Evolutionary conservation across 2,888 invertebrate species (phyloP).

Genomic region (Byasa hedistus): DNA sequence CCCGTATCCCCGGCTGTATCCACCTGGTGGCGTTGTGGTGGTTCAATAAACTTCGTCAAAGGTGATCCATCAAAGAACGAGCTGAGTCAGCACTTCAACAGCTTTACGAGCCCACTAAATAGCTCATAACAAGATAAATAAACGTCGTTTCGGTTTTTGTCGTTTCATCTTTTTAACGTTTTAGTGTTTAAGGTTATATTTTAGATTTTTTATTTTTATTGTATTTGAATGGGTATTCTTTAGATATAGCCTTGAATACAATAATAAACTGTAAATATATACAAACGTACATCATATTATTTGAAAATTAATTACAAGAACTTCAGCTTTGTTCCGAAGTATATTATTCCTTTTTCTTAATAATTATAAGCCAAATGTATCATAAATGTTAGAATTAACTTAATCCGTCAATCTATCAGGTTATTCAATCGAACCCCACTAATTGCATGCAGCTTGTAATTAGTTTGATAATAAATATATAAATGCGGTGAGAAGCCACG

Average conservation of each 20-base stretch:
- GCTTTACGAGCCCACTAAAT: constrained; percentile 12
- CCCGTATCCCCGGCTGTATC: constrained; percentile 3
- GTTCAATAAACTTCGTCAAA: constrained; percentile 27
- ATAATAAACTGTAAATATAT: too few species aligned
- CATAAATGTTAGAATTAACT: too few species aligned
- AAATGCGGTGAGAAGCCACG: not conserved
- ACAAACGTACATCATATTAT: too few species aligned
- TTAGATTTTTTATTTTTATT: not conserved
- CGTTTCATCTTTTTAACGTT: not conserved
- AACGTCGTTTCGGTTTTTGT: not conserved
- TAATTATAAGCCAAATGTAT: too few species aligned
- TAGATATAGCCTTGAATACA: too few species aligned
- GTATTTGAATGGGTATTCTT: not conserved
- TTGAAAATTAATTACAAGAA: too few species aligned
- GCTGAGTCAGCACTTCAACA: constrained; percentile 20
- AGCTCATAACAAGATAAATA: constrained; percentile 11
- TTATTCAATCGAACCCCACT: too few species aligned
- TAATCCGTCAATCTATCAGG: too few species aligned
- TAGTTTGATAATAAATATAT: not conserved
- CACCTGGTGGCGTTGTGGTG: constrained; percentile 15
- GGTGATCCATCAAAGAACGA: constrained; percentile 10
- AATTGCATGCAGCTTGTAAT: too few species aligned
- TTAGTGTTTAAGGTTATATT: not conserved
- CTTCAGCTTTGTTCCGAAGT: too few species aligned
- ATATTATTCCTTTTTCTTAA: too few species aligned